Evolutionary conservation across 2,888 invertebrate genomes (phyloP), one percentile per base, ranked within the genome.

Genomic region (Euclidia mi): DNA sequence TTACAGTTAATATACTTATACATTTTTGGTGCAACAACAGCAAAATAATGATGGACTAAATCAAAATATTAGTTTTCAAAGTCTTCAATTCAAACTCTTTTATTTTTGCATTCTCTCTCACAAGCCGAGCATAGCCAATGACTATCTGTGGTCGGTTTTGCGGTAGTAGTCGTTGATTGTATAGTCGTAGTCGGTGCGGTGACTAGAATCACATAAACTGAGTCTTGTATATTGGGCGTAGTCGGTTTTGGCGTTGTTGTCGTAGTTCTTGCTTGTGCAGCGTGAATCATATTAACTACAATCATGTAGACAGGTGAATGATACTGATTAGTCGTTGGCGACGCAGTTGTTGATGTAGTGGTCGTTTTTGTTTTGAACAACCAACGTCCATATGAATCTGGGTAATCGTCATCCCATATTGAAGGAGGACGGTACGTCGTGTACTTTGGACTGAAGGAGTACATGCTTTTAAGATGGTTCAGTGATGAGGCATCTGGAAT

Each of bases 401-500:
- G n/a, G n/a, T n/a, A n/a, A n/a, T n/a, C n/a, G n/a, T n/a, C n/a
- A n/a, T n/a, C n/a, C n/a, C n/a, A n/a, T n/a, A n/a, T n/a, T n/a
- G n/a, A n/a, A n/a, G n/a, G n/a, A n/a, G n/a, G n/a, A n/a, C n/a
- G n/a, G n/a, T 2, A 31, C 3, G 31, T 31, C 2, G 11, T 4
- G 15, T 7, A 14, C 15, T 35, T 35, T 9, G 15, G 15, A 35
- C 7, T 15, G 3, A 1, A 9, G 3, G 15, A 14, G 7, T 35
- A 15, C 2, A 35, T 34, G 2, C 7, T 34, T 34, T 34, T 34
- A 12, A 34, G 34, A 34, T 34, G 7, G n/a, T 34, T 34, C 7
- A 34, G 7, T 34, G 12, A 34, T 34, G 34, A 11, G 11, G 34
- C 34, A 34, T 34, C 34, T 34, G 34, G 12, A 34, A 34, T n/a